These are phyloP conservation scores for Peromyscus attwateri DNA, from an alignment of 2,797 vertebrate genomes.

Conservation along the genomic window DNA sequence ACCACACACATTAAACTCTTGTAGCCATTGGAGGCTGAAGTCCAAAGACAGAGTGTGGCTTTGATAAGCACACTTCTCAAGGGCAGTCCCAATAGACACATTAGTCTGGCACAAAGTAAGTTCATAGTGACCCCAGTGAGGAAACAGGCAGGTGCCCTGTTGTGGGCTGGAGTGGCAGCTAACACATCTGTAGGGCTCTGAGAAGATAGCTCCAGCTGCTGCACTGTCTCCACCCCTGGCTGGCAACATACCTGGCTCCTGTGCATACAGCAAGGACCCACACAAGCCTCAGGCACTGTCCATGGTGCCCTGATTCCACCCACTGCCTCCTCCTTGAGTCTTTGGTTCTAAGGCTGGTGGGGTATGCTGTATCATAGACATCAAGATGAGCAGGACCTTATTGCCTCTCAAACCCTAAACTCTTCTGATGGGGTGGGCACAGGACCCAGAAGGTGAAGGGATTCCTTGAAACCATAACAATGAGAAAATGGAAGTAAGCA, in stretches of 20 bases:
- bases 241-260: accelerated
- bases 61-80: not conserved
- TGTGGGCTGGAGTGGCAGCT: not conserved
- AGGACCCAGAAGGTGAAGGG: not conserved
- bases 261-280: accelerated
- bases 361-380: not conserved
- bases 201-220: not conserved
- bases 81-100: accelerated
- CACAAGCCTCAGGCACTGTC: accelerated
- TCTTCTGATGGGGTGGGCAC: not conserved
- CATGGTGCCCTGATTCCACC: accelerated
- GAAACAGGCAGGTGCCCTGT: not conserved
- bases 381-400: not conserved
- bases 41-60: not conserved
- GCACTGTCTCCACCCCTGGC: not conserved
- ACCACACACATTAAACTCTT: not conserved
- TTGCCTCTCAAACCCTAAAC: too few species aligned
- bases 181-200: too few species aligned
- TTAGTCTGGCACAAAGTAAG: not conserved
- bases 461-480: not conserved
- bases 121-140: too few species aligned
- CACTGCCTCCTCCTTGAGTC: too few species aligned
- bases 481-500: too few species aligned
- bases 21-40: not conserved
- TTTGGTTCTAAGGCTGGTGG: not conserved